phyloP scores from a whole-genome alignment of 2,113 vertebrate genomes.

The Tiliqua scincoides region DNA sequence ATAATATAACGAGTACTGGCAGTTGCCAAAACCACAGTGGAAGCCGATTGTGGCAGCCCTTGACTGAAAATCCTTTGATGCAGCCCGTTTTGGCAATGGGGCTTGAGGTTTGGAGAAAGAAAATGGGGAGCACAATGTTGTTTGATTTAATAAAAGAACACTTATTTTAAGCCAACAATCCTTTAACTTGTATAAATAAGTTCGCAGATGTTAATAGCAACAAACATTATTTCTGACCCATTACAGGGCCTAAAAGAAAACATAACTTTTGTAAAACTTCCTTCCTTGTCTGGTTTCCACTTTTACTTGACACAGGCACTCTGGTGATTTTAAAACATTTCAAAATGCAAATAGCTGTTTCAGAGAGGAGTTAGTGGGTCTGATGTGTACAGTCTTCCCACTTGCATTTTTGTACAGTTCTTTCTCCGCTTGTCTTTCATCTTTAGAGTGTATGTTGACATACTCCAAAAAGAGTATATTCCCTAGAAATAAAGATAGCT shows the following conservation, averaged over 20 bases:
- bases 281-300: neutral
- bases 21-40: neutral
- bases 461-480: neutral
- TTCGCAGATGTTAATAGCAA: neutral
- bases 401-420: neutral
- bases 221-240: too few species aligned
- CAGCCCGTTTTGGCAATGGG: neutral
- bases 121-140: neutral
- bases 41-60: neutral
- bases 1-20: neutral
- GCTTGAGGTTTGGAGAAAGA: neutral
- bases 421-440: neutral
- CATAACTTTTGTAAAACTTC: neutral
- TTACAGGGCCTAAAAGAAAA: neutral
- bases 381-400: neutral
- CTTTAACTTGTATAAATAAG: neutral
- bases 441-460: neutral
- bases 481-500: neutral
- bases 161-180: neutral
- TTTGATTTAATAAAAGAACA: neutral
- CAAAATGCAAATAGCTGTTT: neutral
- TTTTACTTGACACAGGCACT: neutral
- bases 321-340: conserved; percentile 4
- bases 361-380: neutral
- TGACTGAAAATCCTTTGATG: neutral